Base-by-base conservation (phyloP, 2,888 invertebrate genomes). In the Meteorus cinctellus region DNA sequence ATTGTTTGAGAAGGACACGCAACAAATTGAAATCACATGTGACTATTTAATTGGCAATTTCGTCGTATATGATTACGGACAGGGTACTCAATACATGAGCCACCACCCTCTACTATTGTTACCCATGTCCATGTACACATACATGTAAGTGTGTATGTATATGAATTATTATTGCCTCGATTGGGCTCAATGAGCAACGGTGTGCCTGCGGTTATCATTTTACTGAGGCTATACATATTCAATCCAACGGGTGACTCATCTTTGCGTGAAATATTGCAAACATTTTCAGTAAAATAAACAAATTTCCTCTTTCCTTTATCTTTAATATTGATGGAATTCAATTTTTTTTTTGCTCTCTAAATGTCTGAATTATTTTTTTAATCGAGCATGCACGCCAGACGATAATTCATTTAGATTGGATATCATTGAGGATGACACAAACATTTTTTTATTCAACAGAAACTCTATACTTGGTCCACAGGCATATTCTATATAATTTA, bases 171-270 rank as follows among this genome's bases (percentile, higher is more conserved):
- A 84, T 84, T 84, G 83, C 80, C 84, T 84, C 84, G 82, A 85
- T 85, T 85, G 84, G 82, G 83, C 82, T 84, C 83, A 85, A 84
- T 84, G 82, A 84, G 83, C 77, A 77, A 80, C 84, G 82, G 83
- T 81, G 82, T 84, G 81, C 81, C 81, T 79, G 74, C 78, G 77
- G 79, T 81, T 79, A 81, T 79, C 75, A 76, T 48, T 48, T 48
- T 48, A n/a, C 48, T 77, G 76, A 81, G 77, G 77, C 74, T 45
- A 66, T 74, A 75, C 68, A 69, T 72, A 75, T 63, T 62, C 62
- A 67, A 78, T 65, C 70, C 75, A 80, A 72, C 76, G 78, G 77
- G 80, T 80, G 78, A 48, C 65, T 36, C 48, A 66, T 72, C n/a
- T n/a, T n/a, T 5, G n/a, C n/a, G 16, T 16, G 41, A 69, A 72